Evolutionary conservation across 1,140 invertebrate genomes (phyloP), one percentile per base, ranked within the genome.

Genomic region (Halesus radiatus): DNA sequence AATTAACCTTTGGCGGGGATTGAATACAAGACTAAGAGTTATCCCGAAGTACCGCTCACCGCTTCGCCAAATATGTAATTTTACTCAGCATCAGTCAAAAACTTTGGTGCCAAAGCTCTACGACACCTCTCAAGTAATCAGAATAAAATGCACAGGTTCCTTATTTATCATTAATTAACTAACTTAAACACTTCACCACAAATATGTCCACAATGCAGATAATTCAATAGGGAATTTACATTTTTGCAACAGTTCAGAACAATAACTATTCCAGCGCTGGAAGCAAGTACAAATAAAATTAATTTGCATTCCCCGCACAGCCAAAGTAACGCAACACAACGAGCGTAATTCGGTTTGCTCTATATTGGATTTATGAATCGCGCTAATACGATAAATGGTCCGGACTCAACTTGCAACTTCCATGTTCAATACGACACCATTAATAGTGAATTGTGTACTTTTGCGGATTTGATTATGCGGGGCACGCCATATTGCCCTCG

Each of bases 291-390:
- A 52, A 18, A 70, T 20, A 23, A 70, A 58, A 74, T 54, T 54
- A 22, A 74, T 74, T 74, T 23, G 72, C 50, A 74, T 74, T 74
- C 54, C 4, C 23, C n/a, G 54, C 52, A 29, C 54, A 74, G 26
- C 68, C 53, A 53, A 74, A 54, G 52, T 56, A 56, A 58, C 72
- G 23, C 23, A 56, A 74, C 22, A 56, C 72, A 74, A 74, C 54
- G 72, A 16, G 32, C 72, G 29, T 74, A 74, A 74, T 74, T 74
- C n/a, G 50, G 72, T 74, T 74, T 54, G 23, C 72, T 54, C 54
- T 18, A 29, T 74, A 74, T 74, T 74, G 72, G 26, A 74, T 56
- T 74, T 74, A 58, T 74, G 72, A 74, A 74, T 56, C 56, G 50
- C 72, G 29, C 54, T 74, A 56, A 56, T 56, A 56, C 20, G 52